Conservation (phyloP, 2,113 vertebrate species). For the Holacanthus passer region DNA sequence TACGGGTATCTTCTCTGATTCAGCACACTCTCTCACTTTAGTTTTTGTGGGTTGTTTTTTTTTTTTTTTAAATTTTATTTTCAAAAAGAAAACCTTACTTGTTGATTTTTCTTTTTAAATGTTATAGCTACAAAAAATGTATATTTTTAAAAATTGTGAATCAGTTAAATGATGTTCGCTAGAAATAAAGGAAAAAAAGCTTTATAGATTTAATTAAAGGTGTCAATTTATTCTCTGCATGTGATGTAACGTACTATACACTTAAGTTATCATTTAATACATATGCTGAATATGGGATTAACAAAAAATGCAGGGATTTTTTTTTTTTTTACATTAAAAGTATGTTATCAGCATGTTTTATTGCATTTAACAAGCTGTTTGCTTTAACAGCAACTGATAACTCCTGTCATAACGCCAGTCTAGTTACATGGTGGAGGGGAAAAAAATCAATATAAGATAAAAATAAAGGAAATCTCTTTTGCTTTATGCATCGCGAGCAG, state of each 20-base stretch:
- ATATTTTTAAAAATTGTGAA: constrained; percentile 88
- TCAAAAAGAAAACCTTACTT: constrained; percentile 72
- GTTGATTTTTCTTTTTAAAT: constrained; percentile 86
- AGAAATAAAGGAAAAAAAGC: constrained; percentile 86
- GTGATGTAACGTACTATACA: neutral
- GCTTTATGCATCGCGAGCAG: neutral
- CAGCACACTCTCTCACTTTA: constrained; percentile 88
- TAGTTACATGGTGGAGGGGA: constrained; percentile 1
- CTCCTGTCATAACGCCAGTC: too few species aligned
- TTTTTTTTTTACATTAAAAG: constrained; percentile 5
- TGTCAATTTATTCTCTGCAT: constrained; percentile 66
- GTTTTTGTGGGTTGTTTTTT: constrained; percentile 63
- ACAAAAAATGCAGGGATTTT: neutral
- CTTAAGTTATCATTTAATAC: constrained; percentile 12
- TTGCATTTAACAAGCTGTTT: constrained; percentile 9
- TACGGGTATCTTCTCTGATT: constrained; percentile 88
- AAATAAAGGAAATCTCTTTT: constrained; percentile 20
- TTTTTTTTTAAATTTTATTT: constrained; percentile 69
- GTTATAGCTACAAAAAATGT: constrained; percentile 88
- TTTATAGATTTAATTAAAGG: constrained; percentile 83
- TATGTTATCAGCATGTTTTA: constrained; percentile 8
- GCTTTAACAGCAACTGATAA: neutral
- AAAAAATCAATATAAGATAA: neutral
- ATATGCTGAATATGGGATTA: neutral
- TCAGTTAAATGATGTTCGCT: constrained; percentile 87